phyloP scores from a whole-genome alignment of 2,797 vertebrate genomes.

The Scomberomorus guttatus region DNA sequence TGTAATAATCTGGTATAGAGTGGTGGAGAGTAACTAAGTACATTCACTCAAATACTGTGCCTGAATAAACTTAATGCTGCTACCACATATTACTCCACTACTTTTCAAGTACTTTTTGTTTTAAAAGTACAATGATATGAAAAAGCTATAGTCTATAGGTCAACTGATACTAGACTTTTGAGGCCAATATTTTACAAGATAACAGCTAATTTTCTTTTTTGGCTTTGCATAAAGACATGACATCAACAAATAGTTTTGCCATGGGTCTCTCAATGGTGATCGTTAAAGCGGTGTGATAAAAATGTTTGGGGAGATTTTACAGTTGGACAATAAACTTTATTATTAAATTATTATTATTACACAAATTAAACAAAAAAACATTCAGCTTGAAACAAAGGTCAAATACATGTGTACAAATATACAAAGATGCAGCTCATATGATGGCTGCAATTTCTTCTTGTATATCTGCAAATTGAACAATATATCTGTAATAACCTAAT shows the following conservation, averaged over 20 bases:
- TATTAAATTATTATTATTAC: too few species aligned
- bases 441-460: not conserved
- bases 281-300: not conserved
- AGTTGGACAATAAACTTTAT: not conserved
- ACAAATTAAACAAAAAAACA: too few species aligned
- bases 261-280: not conserved
- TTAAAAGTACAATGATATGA: not conserved
- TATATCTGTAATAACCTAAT: not conserved
- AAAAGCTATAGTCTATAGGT: not conserved
- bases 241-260: not conserved
- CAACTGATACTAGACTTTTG: too few species aligned
- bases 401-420: too few species aligned
- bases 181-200: not conserved
- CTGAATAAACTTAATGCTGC: not conserved
- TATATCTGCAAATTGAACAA: not conserved
- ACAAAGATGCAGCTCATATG: not conserved
- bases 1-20: too few species aligned
- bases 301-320: not conserved
- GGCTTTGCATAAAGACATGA: not conserved
- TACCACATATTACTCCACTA: not conserved
- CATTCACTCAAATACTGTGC: too few species aligned
- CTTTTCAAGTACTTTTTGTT: not conserved
- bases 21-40: not conserved
- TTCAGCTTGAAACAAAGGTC: not conserved
- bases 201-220: not conserved